These are phyloP conservation scores for Poeciliopsis paucimaculata DNA, from an alignment of 2,797 vertebrate genomes.

Conservation along the genomic window DNA sequence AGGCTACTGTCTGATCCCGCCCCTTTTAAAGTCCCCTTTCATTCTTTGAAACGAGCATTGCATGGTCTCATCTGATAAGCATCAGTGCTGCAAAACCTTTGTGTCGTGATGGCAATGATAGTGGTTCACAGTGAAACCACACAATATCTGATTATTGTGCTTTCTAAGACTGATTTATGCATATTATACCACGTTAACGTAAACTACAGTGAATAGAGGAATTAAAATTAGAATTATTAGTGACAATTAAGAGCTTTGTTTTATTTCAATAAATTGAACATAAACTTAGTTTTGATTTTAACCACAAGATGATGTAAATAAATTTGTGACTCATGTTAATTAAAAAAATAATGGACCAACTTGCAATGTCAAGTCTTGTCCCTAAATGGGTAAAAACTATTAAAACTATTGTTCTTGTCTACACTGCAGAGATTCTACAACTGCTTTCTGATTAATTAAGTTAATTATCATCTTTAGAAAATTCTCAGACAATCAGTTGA, in stretches of 20 bases:
- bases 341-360: not conserved
- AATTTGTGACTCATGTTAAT: not conserved
- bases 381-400: not conserved
- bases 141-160: not conserved
- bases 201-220: not conserved
- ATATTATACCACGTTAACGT: not conserved
- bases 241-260: not conserved
- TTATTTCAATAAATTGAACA: not conserved
- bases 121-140: constrained; percentile 7
- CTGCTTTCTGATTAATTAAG: not conserved
- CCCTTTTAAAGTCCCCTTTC: constrained; percentile 28
- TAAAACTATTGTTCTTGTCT: not conserved
- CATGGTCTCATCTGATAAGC: constrained; percentile 56
- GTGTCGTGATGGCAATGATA: not conserved
- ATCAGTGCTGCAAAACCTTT: not conserved
- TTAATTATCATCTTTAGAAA: not conserved
- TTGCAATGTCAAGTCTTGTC: not conserved
- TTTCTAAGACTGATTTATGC: not conserved
- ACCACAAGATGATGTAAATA: not conserved
- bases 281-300: not conserved
- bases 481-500: not conserved
- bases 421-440: not conserved
- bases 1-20: constrained; percentile 47
- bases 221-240: not conserved
- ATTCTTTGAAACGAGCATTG: constrained; percentile 18